Evolutionary conservation across 2,888 invertebrate species (phyloP).

Genomic region (Myopa tessellatipennis): DNA sequence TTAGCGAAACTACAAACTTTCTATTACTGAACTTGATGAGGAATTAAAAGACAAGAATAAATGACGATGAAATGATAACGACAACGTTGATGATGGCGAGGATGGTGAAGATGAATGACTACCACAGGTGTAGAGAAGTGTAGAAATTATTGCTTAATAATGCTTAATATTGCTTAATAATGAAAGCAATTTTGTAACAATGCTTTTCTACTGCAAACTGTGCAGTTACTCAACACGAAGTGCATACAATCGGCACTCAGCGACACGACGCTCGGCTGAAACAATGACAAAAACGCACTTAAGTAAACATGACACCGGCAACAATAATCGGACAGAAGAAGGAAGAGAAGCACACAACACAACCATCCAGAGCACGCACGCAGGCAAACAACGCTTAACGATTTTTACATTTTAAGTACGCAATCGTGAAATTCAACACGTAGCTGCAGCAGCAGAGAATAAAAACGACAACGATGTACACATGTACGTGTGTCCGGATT

Average conservation of each 20-base stretch:
- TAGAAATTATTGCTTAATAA: background rate
- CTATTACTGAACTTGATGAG: background rate
- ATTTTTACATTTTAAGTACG: slow-evolving; percentile 22
- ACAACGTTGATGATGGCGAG: background rate
- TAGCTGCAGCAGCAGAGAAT: slow-evolving; percentile 1
- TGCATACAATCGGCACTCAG: background rate
- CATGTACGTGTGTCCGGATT: no score
- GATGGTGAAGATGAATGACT: background rate
- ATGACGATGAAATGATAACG: background rate
- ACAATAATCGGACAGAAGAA: background rate
- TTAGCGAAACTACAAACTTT: background rate
- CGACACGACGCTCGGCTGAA: background rate
- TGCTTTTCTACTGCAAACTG: background rate
- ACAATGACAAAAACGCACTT: background rate
- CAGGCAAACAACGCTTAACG: background rate
- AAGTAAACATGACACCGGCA: background rate
- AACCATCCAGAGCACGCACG: background rate
- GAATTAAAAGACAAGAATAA: background rate
- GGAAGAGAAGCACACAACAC: background rate
- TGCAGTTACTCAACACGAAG: background rate
- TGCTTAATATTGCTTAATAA: background rate
- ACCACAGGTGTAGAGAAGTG: background rate
- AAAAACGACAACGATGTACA: background rate
- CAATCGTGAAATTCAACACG: slow-evolving; percentile 31
- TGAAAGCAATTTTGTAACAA: background rate